Evolutionary conservation across 2,888 invertebrate genomes (phyloP).

Genomic region (Octonoba sinensis): DNA sequence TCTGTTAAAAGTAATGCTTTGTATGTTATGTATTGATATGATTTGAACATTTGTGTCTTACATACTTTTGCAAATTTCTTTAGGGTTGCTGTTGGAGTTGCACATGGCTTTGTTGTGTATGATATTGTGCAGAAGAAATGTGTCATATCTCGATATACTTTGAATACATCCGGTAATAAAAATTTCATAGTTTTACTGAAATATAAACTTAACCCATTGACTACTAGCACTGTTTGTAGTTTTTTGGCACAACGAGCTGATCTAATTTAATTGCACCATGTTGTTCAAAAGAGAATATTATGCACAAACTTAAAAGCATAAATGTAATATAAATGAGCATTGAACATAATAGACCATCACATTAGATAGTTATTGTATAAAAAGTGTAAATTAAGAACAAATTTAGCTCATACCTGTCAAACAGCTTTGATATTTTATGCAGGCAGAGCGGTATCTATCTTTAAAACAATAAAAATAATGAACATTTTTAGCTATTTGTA

Average conservation of each 20-base stretch:
- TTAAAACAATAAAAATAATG: neutral
- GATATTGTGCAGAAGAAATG: conserved; percentile 85
- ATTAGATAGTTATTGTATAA: too few species aligned
- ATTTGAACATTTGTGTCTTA: too few species aligned
- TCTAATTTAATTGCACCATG: too few species aligned
- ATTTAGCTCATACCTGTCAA: too few species aligned
- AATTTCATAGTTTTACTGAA: neutral
- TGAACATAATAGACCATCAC: too few species aligned
- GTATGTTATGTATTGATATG: too few species aligned
- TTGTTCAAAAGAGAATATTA: neutral
- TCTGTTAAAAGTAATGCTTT: too few species aligned
- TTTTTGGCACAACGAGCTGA: too few species aligned
- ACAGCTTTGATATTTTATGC: too few species aligned
- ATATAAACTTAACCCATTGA: neutral
- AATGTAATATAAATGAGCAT: too few species aligned
- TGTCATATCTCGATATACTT: conserved; percentile 88
- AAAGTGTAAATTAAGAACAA: too few species aligned
- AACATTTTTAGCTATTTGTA: neutral
- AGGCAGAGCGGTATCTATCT: neutral
- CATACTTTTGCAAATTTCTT: neutral
- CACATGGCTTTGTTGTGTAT: conserved; percentile 91
- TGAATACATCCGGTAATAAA: conserved; percentile 86
- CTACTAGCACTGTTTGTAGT: too few species aligned
- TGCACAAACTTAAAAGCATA: neutral
- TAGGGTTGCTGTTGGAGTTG: conserved; percentile 87